These are phyloP conservation scores for Sipunculus nudus DNA, from an alignment of 2,888 invertebrate species.

Conservation along the genomic window DNA sequence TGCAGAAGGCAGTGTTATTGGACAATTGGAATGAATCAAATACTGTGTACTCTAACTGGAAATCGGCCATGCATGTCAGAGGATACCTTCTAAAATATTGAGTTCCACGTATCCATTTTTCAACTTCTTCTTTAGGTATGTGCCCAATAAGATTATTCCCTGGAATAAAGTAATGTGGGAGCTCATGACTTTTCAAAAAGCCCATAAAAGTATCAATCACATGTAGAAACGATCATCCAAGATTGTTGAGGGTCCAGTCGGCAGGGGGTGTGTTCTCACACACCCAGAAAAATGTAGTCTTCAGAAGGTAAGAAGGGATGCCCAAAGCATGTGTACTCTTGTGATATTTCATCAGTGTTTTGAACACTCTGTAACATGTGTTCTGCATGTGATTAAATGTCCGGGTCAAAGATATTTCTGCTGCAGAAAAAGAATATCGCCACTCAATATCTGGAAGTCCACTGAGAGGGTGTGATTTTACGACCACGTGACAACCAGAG, in stretches of 20 bases:
- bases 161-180: conserved; percentile 46
- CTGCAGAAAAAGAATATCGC: conserved; percentile 44
- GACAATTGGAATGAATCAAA: no score
- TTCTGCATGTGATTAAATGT: conserved; percentile 44
- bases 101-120: no score
- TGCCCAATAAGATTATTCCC: conserved; percentile 44
- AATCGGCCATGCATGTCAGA: no score
- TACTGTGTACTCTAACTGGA: no score
- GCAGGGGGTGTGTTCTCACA: conserved; percentile 42
- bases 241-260: conserved; percentile 41
- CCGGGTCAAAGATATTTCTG: conserved; percentile 40
- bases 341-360: conserved; percentile 35
- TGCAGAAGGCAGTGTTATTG: no score
- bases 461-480: no score
- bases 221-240: conserved; percentile 37
- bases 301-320: conserved; percentile 36
- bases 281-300: conserved; percentile 44
- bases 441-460: no score
- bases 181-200: conserved; percentile 33
- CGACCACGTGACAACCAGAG: no score
- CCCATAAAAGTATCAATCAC: conserved; percentile 43
- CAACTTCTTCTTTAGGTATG: conserved; percentile 15
- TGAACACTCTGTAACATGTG: conserved; percentile 43
- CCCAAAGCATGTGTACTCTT: conserved; percentile 30
- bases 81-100: no score